These are phyloP conservation scores for Drosophila fungiperda DNA, from an alignment of 2,888 invertebrate genomes.

Conservation along the genomic window DNA sequence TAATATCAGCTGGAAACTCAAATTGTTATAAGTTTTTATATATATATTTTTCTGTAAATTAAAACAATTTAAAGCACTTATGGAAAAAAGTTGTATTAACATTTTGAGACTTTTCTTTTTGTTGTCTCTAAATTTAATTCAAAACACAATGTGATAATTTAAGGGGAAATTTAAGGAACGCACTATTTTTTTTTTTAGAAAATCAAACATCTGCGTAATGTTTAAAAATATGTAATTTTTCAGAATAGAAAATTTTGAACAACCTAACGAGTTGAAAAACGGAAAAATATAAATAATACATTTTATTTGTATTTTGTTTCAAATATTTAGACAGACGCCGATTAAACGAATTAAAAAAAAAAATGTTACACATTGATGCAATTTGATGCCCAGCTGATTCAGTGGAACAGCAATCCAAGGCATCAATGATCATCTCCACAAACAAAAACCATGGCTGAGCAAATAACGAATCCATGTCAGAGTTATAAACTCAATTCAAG, in stretches of 20 bases:
- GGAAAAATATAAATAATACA: background rate
- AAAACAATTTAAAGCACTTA: too few species aligned
- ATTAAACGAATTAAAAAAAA: background rate
- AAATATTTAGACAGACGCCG: background rate
- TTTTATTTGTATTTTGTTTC: background rate
- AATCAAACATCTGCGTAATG: background rate
- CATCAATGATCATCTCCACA: constrained; percentile 36
- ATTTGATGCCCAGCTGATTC: constrained; percentile 2
- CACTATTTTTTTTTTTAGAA: background rate
- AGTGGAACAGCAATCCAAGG: constrained; percentile 27
- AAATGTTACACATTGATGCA: background rate
- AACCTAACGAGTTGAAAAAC: background rate
- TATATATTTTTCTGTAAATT: too few species aligned
- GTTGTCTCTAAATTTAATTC: background rate
- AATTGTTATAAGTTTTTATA: background rate
- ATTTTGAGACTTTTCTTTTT: background rate
- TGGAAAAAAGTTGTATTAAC: too few species aligned
- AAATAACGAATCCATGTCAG: constrained; percentile 83
- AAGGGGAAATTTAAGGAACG: background rate
- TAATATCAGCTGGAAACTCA: background rate
- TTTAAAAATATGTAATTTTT: background rate
- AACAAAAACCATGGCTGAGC: constrained; percentile 73
- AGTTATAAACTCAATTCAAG: constrained; percentile 38
- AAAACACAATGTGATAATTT: too few species aligned
- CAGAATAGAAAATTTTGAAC: background rate